These are phyloP conservation scores for Paratilapia polleni DNA, from an alignment of 2,113 vertebrate species.

Conservation along the genomic window DNA sequence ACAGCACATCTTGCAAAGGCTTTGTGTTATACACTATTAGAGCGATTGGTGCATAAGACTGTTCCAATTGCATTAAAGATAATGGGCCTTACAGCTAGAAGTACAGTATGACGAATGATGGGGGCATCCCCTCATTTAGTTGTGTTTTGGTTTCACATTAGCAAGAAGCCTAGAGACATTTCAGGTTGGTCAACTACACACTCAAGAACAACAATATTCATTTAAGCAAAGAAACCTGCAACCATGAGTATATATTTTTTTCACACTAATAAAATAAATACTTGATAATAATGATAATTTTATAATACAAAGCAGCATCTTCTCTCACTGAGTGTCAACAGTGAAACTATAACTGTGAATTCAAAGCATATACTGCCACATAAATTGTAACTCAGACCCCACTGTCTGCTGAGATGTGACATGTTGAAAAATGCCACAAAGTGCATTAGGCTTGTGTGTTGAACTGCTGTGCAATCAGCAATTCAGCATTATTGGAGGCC, in stretches of 20 bases:
- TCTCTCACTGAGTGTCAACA: background rate
- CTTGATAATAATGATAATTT: background rate
- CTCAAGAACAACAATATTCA: background rate
- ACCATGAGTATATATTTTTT: background rate
- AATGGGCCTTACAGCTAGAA: slow-evolving; percentile 19
- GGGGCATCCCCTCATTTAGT: slow-evolving; percentile 12
- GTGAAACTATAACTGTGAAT: background rate
- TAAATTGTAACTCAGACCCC: background rate
- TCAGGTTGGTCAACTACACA: background rate
- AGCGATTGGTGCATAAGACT: slow-evolving; percentile 21
- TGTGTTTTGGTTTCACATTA: background rate
- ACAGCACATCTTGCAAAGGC: background rate
- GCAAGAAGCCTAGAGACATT: background rate
- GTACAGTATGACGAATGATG: slow-evolving; percentile 3
- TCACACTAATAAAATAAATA: background rate
- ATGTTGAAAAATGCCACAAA: slow-evolving; percentile 10
- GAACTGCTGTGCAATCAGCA: slow-evolving; percentile 53
- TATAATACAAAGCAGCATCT: background rate
- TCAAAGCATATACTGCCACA: background rate
- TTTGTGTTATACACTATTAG: background rate
- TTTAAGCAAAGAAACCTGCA: background rate
- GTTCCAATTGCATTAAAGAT: slow-evolving; percentile 37
- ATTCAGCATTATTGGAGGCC: slow-evolving; percentile 65
- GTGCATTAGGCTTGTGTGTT: slow-evolving; percentile 26
- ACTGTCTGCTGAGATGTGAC: slow-evolving; percentile 8